Evolutionary conservation across 2,797 vertebrate species (phyloP), one percentile per base, ranked within the genome.

Genomic region (Psittacula echo): DNA sequence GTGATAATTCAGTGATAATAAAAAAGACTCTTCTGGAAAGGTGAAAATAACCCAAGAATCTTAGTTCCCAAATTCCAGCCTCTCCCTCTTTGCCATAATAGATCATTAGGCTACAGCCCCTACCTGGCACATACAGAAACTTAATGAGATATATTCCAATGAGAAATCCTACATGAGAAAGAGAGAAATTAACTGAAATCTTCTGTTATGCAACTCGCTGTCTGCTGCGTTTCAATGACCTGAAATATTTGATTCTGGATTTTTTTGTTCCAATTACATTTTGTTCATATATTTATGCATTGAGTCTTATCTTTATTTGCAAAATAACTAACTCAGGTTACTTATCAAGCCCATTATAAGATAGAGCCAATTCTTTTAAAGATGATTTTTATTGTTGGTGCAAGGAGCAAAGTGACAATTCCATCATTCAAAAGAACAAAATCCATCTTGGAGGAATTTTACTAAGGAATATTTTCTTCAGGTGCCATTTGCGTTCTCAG

Each of bases 401-500:
- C 60, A 26, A 75, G 41, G 61, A 91, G 89, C 79, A 54, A 65
- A 48, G 21, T 3, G 41, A 53, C 67, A 67, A 77, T 79, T 64
- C 77, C 78, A 9, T 7, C 51, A 91, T 79, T 67, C 67, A 78
- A 88, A 86, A 15, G 41, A 90, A n/a, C 42, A 87, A 97, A 94
- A 92, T 83, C 30, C 34, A 66, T 77, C 75, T 87, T 30, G 74
- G 56, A 93, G 90, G 58, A 67, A 87, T 93, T 92, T 87, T 66
- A 5, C 37, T 89, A 24, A 61, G 1, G n/a, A 67, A 86, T 68
- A 77, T 94, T 95, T 89, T 96, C 91, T 79, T 77, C 85, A 94
- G 95, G 95, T 96, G 93, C 94, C 90, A 91, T 97, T 97, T 91
- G 93, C 21, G 60, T 90, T 74, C 91, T 70, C 79, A 51, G 82